Evolutionary conservation across 2,888 invertebrate species (phyloP), one percentile per base, ranked within the genome.

Genomic region (Eretmocerus hayati): DNA sequence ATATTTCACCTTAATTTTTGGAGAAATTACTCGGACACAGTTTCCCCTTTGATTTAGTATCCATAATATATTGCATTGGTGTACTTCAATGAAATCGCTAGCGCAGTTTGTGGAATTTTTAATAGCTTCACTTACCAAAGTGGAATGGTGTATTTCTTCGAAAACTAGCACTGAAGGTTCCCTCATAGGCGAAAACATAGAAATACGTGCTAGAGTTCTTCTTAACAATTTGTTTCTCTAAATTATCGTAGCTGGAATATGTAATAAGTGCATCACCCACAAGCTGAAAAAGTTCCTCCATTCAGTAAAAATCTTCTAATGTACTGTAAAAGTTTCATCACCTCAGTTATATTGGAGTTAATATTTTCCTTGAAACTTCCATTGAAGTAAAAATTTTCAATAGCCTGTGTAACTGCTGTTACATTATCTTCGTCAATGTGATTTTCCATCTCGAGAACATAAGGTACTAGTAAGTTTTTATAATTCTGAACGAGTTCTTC

Each of bases 151-250:
- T 22, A 9, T 49, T 54, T 13, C 42, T 37, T 13, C 2, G 4
- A 16, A 58, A 59, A 2, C 59, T 57, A 1, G 4, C 4, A 3
- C 59, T 57, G 13, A 63, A 65, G 0, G 65, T 65, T 4, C 67
- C 68, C 5, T 59, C 40, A 46, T 67, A 68, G 1, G 52, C 26
- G 26, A 69, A 65, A 4, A 53, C n/a, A 22, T 62, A 67, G 19
- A 65, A 60, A 19, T 59, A 69, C 6, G 44, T 53, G 23, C 54
- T 60, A 0, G 67, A 62, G 6, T 62, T 62, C 61, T 58, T 64
- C 4, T 42, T 15, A 13, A 43, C 20, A 2, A 52, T 46, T 30
- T 59, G 62, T 13, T 48, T 52, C 26, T 50, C 51, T 9, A 59
- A 3, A 5, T 52, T 35, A 31, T 52, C 44, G 36, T 62, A 60